Evolutionary conservation across 1,140 invertebrate genomes (phyloP).

Genomic region (Lepidurus apus): DNA sequence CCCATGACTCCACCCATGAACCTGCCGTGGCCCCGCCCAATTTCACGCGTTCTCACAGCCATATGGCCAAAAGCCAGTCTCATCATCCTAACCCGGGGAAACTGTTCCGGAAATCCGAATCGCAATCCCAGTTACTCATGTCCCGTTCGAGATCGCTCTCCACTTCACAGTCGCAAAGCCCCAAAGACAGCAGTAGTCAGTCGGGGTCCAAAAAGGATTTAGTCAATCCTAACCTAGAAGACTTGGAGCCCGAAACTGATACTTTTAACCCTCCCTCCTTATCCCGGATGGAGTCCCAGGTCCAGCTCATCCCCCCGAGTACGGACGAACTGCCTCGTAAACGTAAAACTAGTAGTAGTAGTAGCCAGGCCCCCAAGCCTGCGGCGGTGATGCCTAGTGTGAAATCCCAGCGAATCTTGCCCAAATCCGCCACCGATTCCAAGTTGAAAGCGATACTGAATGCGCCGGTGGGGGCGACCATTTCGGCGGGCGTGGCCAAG

Average conservation of each 20-base stretch:
- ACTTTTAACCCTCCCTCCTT: neutral
- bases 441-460: neutral
- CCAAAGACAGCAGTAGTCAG: neutral
- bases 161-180: neutral
- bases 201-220: neutral
- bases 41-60: neutral
- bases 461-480: neutral
- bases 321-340: neutral
- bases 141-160: neutral
- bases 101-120: neutral
- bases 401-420: neutral
- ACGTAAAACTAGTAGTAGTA: neutral
- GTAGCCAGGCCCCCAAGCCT: neutral
- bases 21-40: neutral
- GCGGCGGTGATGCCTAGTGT: neutral
- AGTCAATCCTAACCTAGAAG: neutral
- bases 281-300: neutral
- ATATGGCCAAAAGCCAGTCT: constrained; percentile 13
- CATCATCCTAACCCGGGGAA: neutral
- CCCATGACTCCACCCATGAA: neutral
- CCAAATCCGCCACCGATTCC: neutral
- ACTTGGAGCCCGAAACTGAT: neutral
- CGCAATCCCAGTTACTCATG: neutral
- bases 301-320: neutral
- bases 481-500: neutral